Conservation (phyloP, 2,113 vertebrate genomes). For the Pogonocichla stellata region DNA sequence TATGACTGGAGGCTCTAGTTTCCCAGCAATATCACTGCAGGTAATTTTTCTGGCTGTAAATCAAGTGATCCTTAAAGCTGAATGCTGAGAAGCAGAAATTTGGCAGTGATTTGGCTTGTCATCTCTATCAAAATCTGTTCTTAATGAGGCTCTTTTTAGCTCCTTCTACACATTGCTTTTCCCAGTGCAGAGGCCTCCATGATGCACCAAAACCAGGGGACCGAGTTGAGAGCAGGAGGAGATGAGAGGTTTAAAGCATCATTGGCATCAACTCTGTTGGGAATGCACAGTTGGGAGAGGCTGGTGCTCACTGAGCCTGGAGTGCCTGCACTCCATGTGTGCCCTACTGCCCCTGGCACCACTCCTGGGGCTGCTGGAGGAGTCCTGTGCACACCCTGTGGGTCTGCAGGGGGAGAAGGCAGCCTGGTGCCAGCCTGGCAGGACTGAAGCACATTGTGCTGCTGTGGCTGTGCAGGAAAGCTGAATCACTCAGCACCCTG, state of each 20-base stretch:
- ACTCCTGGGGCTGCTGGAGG: neutral
- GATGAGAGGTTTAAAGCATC: neutral
- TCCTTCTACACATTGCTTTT: neutral
- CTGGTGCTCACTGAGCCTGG: neutral
- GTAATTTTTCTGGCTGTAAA: constrained; percentile 55
- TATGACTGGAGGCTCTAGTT: neutral
- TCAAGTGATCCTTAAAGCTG: constrained; percentile 39
- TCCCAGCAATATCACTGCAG: constrained; percentile 7
- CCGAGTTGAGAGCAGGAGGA: neutral
- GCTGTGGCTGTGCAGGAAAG: neutral
- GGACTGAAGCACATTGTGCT: neutral
- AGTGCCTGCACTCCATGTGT: accelerated
- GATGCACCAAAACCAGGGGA: neutral
- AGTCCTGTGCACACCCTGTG: neutral
- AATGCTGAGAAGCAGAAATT: constrained; percentile 25
- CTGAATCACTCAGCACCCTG: neutral
- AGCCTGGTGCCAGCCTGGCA: neutral
- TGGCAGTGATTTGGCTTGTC: neutral
- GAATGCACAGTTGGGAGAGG: neutral
- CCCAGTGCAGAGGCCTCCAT: neutral
- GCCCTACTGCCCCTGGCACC: accelerated
- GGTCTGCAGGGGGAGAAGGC: neutral
- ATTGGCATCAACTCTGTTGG: neutral
- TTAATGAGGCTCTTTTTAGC: neutral
- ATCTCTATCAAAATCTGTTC: neutral